Conservation (phyloP, 2,113 vertebrate species). For the Porphyrio hochstetteri region DNA sequence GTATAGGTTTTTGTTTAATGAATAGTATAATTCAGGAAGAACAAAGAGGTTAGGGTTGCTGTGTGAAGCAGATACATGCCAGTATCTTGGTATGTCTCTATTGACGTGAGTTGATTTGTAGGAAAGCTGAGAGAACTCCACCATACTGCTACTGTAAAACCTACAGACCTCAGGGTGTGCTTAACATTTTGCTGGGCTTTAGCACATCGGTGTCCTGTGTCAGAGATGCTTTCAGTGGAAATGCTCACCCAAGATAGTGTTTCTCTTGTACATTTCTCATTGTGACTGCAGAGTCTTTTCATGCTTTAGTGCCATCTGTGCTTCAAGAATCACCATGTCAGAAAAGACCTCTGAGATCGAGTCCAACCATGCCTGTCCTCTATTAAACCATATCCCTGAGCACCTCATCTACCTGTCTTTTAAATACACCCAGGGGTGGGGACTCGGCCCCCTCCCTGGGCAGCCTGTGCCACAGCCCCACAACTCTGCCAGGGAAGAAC, state of each 20-base stretch:
- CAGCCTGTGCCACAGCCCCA: too few species aligned
- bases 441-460: too few species aligned
- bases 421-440: too few species aligned
- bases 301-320: neutral
- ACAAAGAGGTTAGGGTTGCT: neutral
- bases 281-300: neutral
- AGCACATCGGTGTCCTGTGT: neutral
- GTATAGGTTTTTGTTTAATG: neutral
- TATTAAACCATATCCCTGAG: too few species aligned
- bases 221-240: neutral
- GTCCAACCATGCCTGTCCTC: too few species aligned
- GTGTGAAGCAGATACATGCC: neutral
- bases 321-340: neutral
- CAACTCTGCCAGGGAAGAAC: too few species aligned
- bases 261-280: neutral
- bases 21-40: neutral
- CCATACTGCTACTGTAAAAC: neutral
- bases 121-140: neutral
- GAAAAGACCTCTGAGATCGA: too few species aligned
- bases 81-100: accelerated
- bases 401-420: too few species aligned
- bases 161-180: accelerated
- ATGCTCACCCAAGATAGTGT: neutral
- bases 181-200: neutral
- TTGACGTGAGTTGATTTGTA: neutral